Conservation (phyloP, 2,113 vertebrate genomes). For the Syngnathus floridae region DNA sequence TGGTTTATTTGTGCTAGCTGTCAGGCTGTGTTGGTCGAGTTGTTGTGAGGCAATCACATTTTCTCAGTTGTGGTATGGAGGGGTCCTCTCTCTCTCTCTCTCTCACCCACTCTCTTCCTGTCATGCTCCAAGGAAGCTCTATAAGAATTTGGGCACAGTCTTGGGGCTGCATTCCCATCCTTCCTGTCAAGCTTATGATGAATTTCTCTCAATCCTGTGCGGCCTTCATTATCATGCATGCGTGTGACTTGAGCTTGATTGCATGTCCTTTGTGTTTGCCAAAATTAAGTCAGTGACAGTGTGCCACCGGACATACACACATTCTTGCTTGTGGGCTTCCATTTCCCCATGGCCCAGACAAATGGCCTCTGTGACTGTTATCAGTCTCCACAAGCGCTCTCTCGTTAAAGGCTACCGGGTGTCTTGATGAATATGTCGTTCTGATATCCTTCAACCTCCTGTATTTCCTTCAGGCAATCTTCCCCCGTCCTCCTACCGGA, state of each 20-base stretch:
- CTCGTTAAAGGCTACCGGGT: conserved; percentile 26
- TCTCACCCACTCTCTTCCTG: background rate
- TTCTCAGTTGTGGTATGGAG: conserved; percentile 38
- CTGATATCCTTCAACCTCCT: conserved; percentile 53
- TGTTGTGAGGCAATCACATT: conserved; percentile 40
- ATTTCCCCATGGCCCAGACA: conserved; percentile 34
- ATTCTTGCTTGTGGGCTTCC: conserved; percentile 8
- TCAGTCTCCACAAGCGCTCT: conserved; percentile 37
- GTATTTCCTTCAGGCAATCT: conserved; percentile 34
- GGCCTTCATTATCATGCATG: conserved; percentile 2
- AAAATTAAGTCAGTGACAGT: conserved; percentile 35
- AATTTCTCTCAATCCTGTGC: background rate
- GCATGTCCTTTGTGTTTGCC: conserved; percentile 11
- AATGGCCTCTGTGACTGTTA: conserved; percentile 38
- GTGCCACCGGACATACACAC: conserved; percentile 2
- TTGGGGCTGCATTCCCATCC: background rate
- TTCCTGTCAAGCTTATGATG: conserved; percentile 7
- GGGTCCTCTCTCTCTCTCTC: conserved; percentile 1
- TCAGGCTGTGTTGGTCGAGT: conserved; percentile 46
- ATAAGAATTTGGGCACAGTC: background rate
- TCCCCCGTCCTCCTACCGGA: conserved; percentile 7
- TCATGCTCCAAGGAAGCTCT: conserved; percentile 26
- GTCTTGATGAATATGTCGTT: conserved; percentile 45
- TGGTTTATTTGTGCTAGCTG: conserved; percentile 59
- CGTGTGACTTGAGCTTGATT: conserved; percentile 3